Percentiles rank a stretch among this genome's conserved stretches.
Conservation (phyloP, 2,797 vertebrate genomes). For the Novumbra hubbsi region DNA sequence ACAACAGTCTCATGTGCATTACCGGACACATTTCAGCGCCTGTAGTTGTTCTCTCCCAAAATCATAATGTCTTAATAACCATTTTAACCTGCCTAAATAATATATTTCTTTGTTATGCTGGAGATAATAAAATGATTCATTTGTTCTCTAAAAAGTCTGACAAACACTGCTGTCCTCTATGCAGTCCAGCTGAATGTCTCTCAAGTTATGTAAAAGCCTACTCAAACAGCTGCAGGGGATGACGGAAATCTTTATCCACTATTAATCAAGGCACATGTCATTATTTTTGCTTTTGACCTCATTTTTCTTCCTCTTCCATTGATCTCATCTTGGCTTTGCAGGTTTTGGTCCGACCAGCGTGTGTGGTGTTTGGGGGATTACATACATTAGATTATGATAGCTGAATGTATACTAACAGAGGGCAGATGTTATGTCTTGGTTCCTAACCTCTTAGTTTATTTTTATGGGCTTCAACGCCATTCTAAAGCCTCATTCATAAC, state of each 20-base stretch:
- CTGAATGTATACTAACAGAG: not conserved
- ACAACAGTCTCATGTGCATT: too few species aligned
- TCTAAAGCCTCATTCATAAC: too few species aligned
- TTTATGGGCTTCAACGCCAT: not conserved
- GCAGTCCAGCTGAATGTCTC: not conserved
- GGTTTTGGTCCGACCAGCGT: constrained; percentile 7
- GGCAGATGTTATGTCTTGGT: constrained; percentile 2
- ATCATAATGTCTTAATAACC: too few species aligned
- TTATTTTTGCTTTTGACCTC: constrained; percentile 3
- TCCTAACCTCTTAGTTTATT: not conserved
- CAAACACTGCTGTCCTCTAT: not conserved
- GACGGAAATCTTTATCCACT: not conserved
- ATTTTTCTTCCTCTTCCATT: not conserved
- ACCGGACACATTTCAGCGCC: too few species aligned
- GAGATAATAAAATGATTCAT: not conserved
- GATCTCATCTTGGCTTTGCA: not conserved
- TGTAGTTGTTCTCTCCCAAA: too few species aligned
- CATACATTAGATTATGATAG: constrained; percentile 11
- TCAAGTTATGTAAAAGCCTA: not conserved
- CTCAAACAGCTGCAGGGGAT: not conserved
- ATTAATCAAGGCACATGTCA: constrained; percentile 6
- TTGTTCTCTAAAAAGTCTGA: not conserved
- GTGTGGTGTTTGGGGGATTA: constrained; percentile 7
- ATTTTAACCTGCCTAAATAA: too few species aligned
- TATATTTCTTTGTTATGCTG: too few species aligned